phyloP scores from a whole-genome alignment of 2,113 vertebrate species.

The Ramphastos sulfuratus region DNA sequence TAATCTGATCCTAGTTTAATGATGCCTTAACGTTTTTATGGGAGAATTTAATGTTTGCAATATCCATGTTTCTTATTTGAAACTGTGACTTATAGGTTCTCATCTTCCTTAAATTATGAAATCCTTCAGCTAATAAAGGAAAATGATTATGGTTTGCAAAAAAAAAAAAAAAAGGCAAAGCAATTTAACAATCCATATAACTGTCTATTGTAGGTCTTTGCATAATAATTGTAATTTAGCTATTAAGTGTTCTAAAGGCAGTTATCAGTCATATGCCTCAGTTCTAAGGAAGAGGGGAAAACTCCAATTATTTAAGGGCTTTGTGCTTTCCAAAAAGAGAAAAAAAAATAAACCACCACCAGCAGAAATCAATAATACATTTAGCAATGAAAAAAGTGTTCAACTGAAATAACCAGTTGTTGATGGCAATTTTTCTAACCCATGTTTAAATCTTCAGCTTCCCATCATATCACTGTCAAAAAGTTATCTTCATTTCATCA shows the following conservation, averaged over 20 bases:
- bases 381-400: constrained; percentile 41
- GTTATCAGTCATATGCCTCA: constrained; percentile 76
- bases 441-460: constrained; percentile 26
- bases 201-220: constrained; percentile 80
- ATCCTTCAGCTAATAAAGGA: constrained; percentile 85
- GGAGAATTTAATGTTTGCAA: constrained; percentile 85
- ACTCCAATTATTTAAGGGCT: constrained; percentile 69
- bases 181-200: constrained; percentile 85
- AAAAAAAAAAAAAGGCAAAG: constrained; percentile 70
- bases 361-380: constrained; percentile 64
- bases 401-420: constrained; percentile 31
- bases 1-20: constrained; percentile 87
- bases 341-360: neutral
- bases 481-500: neutral
- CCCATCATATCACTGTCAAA: neutral
- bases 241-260: constrained; percentile 79
- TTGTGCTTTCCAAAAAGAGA: constrained; percentile 51
- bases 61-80: constrained; percentile 85
- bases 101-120: constrained; percentile 86
- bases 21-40: constrained; percentile 87
- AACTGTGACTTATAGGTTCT: constrained; percentile 86
- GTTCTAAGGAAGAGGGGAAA: constrained; percentile 69
- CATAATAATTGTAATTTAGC: constrained; percentile 86
- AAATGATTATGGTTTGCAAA: constrained; percentile 84
- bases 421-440: constrained; percentile 56